Evolutionary conservation across 2,888 invertebrate species (phyloP), one percentile per base, ranked within the genome.

Genomic region (Anodontia alba): DNA sequence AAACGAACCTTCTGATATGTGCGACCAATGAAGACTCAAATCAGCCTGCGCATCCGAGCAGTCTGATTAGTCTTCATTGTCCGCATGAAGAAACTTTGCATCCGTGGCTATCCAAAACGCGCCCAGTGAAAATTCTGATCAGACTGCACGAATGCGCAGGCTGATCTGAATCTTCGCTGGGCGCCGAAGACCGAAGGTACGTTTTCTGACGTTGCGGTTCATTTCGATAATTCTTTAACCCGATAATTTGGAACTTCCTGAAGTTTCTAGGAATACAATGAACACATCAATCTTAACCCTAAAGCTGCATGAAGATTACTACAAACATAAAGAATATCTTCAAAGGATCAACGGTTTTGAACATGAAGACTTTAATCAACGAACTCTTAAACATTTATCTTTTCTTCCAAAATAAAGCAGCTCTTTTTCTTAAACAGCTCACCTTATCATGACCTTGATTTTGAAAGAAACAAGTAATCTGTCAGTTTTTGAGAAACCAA

Each of bases 281-380:
- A 57, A 57, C 57, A n/a, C n/a, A n/a, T n/a, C n/a, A n/a, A n/a
- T n/a, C 8, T 57, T 3, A 26, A 29, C 57, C 29, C 23, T 57
- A 57, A 57, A 57, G 17, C 57, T 17, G 57, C 29, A 26, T 26
- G 57, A 57, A 57, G 57, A 57, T 57, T 57, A 57, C 29, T 57
- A 23, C 29, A 57, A 57, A 57, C 57, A 57, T 62, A 62, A 62
- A 62, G 33, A 31, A 62, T 33, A 62, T 62, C 62, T 62, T 62
- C 62, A 62, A 62, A 62, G 33, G 62, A 62, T 33, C 33, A 33
- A 8, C 33, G 5, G 10, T 17, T 62, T 62, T 62, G 62, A 33
- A 33, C 33, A 31, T 31, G 8, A 62, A 31, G 8, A 33, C 17
- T 33, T 33, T 62, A 62, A 62, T 62, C 31, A 62, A 62, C 7